Conservation (phyloP, 1,140 invertebrate species). For the Chrysoperla carnea region DNA sequence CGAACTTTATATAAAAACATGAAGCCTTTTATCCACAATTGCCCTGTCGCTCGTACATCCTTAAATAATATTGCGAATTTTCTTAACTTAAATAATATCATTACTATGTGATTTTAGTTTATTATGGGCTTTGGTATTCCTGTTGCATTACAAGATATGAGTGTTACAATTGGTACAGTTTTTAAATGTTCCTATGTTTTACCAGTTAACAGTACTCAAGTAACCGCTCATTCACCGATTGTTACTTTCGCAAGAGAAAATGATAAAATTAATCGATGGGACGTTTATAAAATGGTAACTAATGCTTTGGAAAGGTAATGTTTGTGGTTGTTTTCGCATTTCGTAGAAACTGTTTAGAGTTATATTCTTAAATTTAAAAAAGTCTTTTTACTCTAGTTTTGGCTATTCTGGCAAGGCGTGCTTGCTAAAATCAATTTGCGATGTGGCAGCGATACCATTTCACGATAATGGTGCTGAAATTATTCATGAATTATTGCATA, state of each 20-base stretch:
- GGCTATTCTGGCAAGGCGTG: slow-evolving; percentile 47
- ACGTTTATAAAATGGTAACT: slow-evolving; percentile 33
- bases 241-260: slow-evolving; percentile 27
- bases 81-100: too few relatives aligned
- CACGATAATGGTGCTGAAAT: slow-evolving; percentile 36
- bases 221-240: slow-evolving; percentile 27
- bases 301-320: too few relatives aligned
- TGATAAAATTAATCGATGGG: slow-evolving; percentile 33
- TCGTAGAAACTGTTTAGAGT: too few relatives aligned
- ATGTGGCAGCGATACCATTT: slow-evolving; percentile 46
- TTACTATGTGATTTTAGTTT: slow-evolving; percentile 22
- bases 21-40: too few relatives aligned
- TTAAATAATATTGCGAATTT: too few relatives aligned
- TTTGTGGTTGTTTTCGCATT: too few relatives aligned
- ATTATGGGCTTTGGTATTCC: slow-evolving; percentile 47
- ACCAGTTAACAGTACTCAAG: slow-evolving; percentile 37
- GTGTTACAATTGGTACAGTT: slow-evolving; percentile 41
- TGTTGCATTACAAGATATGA: slow-evolving; percentile 36
- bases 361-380: too few relatives aligned
- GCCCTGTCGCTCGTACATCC: too few relatives aligned
- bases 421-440: slow-evolving; percentile 54
- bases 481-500: slow-evolving; percentile 45
- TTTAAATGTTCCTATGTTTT: slow-evolving; percentile 40
- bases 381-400: slow-evolving; percentile 14
- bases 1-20: too few relatives aligned